These are phyloP conservation scores for Heliconius sara DNA, from an alignment of 2,888 invertebrate genomes.

Conservation along the genomic window DNA sequence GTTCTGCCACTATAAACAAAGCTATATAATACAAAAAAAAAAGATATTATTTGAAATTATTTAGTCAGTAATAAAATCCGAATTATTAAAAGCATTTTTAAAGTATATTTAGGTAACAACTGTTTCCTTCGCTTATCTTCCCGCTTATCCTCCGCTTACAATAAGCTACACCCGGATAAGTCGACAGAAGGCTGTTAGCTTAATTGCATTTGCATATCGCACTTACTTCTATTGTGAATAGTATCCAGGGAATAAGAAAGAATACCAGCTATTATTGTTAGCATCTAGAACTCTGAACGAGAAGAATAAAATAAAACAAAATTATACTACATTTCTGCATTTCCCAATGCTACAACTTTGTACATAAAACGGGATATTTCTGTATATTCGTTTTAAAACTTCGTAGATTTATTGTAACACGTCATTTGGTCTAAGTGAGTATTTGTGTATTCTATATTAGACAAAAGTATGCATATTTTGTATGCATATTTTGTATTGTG, in stretches of 20 bases:
- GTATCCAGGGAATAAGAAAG: slow-evolving; percentile 46
- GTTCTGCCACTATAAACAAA: no score
- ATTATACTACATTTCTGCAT: slow-evolving; percentile 14
- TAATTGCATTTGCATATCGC: slow-evolving; percentile 80
- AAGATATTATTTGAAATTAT: no score
- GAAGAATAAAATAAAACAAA: slow-evolving; percentile 29
- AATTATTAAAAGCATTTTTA: neutral
- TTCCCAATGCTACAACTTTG: slow-evolving; percentile 14
- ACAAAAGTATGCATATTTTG: neutral
- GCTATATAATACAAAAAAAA: no score
- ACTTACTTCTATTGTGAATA: slow-evolving; percentile 44
- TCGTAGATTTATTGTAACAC: slow-evolving; percentile 4
- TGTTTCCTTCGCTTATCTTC: slow-evolving; percentile 33
- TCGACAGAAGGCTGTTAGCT: slow-evolving; percentile 66
- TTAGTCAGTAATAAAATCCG: neutral
- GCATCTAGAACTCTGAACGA: slow-evolving; percentile 31
- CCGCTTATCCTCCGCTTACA: slow-evolving; percentile 39
- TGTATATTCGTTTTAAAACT: slow-evolving; percentile 4
- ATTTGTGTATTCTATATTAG: neutral
- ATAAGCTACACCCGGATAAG: slow-evolving; percentile 52
- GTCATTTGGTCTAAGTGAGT: neutral
- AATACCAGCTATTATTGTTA: slow-evolving; percentile 51
- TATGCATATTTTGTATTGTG: no score
- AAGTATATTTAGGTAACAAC: neutral
- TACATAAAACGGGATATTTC: slow-evolving; percentile 7